phyloP scores from a whole-genome alignment of 2,113 vertebrate genomes.

The Cynoglossus semilaevis region DNA sequence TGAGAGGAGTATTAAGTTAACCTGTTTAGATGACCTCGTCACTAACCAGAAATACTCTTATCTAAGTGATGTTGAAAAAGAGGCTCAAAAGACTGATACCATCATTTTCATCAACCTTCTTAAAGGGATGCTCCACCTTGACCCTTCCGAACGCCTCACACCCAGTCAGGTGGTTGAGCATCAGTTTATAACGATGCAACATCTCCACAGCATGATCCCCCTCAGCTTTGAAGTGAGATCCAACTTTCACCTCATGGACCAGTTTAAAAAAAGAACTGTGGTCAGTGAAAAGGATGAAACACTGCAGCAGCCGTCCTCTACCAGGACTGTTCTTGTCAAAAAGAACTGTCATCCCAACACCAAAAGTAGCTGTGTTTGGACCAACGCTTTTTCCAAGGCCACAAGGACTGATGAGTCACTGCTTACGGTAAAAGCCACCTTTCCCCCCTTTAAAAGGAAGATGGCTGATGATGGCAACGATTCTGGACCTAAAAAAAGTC shows the following conservation, averaged over 20 bases:
- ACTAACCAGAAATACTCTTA: not conserved
- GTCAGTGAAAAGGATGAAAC: too few relatives aligned
- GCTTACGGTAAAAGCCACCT: too few relatives aligned
- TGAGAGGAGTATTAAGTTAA: not conserved
- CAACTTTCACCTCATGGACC: not conserved
- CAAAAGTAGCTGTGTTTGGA: too few relatives aligned
- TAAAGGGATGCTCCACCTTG: not conserved
- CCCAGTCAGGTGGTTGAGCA: slow-evolving; percentile 1
- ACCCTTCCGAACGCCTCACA: not conserved
- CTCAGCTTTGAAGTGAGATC: not conserved
- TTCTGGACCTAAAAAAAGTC: too few relatives aligned
- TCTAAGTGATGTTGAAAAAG: not conserved
- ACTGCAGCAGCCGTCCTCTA: too few relatives aligned
- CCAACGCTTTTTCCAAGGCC: too few relatives aligned
- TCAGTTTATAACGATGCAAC: not conserved
- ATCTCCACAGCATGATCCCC: too few relatives aligned
- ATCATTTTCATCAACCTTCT: slow-evolving; percentile 6
- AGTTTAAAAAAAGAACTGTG: not conserved
- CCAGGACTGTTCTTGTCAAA: too few relatives aligned
- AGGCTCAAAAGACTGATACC: not conserved
- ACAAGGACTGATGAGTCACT: too few relatives aligned
- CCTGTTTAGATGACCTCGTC: not conserved
- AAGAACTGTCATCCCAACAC: too few relatives aligned
- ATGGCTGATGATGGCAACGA: too few relatives aligned
- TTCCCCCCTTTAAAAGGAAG: too few relatives aligned